Evolutionary conservation across 1,140 invertebrate species (phyloP), one percentile per base, ranked within the genome.

Genomic region (Sycophaga agraensis): DNA sequence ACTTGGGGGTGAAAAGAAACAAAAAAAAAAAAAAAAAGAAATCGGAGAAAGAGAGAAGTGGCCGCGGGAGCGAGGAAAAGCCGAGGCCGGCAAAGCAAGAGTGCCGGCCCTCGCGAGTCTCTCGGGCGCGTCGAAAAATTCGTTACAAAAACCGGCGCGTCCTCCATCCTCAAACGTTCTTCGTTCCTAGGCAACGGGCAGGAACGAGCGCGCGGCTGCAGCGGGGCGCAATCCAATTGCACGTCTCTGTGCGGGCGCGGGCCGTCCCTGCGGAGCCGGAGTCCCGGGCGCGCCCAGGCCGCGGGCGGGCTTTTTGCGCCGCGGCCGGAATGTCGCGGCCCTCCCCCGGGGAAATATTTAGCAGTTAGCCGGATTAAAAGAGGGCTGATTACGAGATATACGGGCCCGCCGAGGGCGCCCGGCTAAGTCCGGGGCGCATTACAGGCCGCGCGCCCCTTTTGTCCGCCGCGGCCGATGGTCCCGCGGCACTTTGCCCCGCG

Each of bases 301-400:
- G n/a, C n/a, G n/a, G n/a, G n/a, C n/a, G n/a, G n/a, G n/a, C n/a
- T n/a, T n/a, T n/a, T n/a, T n/a, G n/a, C n/a, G n/a, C n/a, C n/a
- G n/a, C n/a, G n/a, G n/a, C n/a, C n/a, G n/a, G n/a, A n/a, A n/a
- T n/a, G n/a, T 21, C 2, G 17, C 1, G 4, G 14, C 22, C 31
- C n/a, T 19, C 5, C 40, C 4, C 12, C 24, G 16, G 45, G 65
- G 56, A 70, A 73, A 73, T 72, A 68, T 73, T 66, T 69, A 71
- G 65, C 69, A 66, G 66, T 70, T 66, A 69, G 54, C 63, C 51
- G 64, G 71, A 73, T 75, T 75, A 74, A 73, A 73, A 70, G 67
- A 74, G 72, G 66, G 66, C 69, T 76, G 75, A 75, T 76, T 74
- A 66, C 71, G 60, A 76, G 72, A 75, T 74, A 72, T 63, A 69